Percentiles rank a stretch among this genome's conserved stretches.
Conservation (phyloP, 2,113 vertebrate genomes). For the Melanostigma gelatinosum region DNA sequence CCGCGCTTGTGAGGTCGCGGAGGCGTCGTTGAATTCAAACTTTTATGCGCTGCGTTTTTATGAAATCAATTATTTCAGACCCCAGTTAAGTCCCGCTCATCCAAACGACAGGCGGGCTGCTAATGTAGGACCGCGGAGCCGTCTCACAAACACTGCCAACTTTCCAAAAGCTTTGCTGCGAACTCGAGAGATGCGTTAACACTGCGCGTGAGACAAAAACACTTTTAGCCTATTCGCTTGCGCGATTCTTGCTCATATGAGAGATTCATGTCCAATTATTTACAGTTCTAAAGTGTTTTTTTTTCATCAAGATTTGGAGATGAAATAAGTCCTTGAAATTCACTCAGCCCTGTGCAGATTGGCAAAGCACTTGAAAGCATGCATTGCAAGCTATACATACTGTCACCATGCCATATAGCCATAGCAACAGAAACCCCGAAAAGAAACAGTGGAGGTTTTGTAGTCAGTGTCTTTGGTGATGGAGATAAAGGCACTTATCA, state of each 20-base stretch:
- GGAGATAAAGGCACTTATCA: slow-evolving; percentile 47
- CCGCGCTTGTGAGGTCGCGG: slow-evolving; percentile 66
- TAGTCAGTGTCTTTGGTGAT: slow-evolving; percentile 50
- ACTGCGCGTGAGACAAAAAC: slow-evolving; percentile 39
- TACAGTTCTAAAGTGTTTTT: slow-evolving; percentile 45
- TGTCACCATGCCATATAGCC: slow-evolving; percentile 55
- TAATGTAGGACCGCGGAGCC: slow-evolving; percentile 31
- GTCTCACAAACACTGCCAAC: slow-evolving; percentile 64
- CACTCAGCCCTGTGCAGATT: slow-evolving; percentile 55
- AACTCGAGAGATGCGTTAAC: slow-evolving; percentile 55
- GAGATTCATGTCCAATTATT: slow-evolving; percentile 54
- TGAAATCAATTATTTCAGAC: slow-evolving; percentile 69
- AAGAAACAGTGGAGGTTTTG: slow-evolving; percentile 20
- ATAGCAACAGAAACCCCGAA: slow-evolving; percentile 16
- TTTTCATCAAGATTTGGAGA: slow-evolving; percentile 54
- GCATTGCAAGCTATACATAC: slow-evolving; percentile 45
- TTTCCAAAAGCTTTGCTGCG: slow-evolving; percentile 49
- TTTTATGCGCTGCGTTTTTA: slow-evolving; percentile 71
- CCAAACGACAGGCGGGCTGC: slow-evolving; percentile 63
- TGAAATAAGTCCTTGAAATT: slow-evolving; percentile 72
- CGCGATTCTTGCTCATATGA: slow-evolving; percentile 22
- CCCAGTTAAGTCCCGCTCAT: slow-evolving; percentile 64
- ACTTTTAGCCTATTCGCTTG: slow-evolving; percentile 14
- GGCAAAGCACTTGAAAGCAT: slow-evolving; percentile 55
- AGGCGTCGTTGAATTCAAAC: slow-evolving; percentile 74